Evolutionary conservation across 2,888 invertebrate genomes (phyloP).

Genomic region (Oscheius sp.): DNA sequence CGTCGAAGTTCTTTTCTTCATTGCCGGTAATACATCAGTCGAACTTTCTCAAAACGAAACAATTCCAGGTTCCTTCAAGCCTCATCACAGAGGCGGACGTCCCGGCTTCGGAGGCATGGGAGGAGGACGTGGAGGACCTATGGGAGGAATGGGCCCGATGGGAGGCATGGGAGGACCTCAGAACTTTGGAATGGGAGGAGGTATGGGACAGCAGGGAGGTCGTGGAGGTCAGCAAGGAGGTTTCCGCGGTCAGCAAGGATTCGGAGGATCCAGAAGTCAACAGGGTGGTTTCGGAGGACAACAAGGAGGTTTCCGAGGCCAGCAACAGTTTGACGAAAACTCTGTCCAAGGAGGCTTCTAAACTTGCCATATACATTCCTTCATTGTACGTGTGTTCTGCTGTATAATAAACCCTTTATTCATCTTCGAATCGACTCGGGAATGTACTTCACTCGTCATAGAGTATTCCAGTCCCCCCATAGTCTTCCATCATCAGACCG

Average conservation of each 20-base stretch:
- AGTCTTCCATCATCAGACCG: background rate
- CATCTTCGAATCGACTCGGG: background rate
- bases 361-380: constrained; percentile 2
- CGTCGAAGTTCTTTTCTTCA: constrained; percentile 10
- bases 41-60: background rate
- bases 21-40: background rate
- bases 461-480: background rate
- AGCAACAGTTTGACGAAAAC: background rate
- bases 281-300: constrained; percentile 2
- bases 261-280: background rate
- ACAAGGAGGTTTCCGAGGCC: background rate
- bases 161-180: constrained; percentile 1
- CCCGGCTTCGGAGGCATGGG: background rate
- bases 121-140: constrained; percentile 8
- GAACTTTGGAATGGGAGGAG: constrained; percentile 3
- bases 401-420: constrained; percentile 12
- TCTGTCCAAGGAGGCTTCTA: constrained; percentile 7
- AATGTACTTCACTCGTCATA: background rate
- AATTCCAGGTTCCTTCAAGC: constrained; percentile 9
- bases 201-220: constrained; percentile 4
- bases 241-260: constrained; percentile 15
- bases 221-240: constrained; percentile 30
- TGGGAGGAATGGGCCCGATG: constrained; percentile 1
- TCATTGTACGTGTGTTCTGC: constrained; percentile 2
- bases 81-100: background rate